These are phyloP conservation scores for Chondrosia reniformis DNA, from an alignment of 37 sponge, comb jelly and placozoan species.

Conservation along the genomic window DNA sequence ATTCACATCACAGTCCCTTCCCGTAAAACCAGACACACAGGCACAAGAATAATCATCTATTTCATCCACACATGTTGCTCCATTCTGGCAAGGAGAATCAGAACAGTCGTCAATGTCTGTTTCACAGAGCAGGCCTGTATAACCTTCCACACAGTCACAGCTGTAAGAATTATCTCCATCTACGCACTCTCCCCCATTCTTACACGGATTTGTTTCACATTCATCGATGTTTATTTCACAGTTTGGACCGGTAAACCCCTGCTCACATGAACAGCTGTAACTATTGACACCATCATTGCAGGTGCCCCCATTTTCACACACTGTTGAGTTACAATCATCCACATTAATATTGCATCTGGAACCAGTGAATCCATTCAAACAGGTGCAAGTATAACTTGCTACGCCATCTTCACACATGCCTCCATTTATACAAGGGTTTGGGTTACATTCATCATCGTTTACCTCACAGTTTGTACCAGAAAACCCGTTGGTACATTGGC, in stretches of 20 bases:
- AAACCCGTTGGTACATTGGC: conserved; percentile 19
- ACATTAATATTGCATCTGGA: background rate
- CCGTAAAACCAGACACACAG: conserved; percentile 22
- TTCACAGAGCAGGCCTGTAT: conserved; percentile 21
- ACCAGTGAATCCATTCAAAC: conserved; percentile 17
- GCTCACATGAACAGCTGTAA: conserved; percentile 3
- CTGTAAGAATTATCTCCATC: conserved; percentile 18
- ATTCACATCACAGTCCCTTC: background rate
- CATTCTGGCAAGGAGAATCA: conserved; percentile 25
- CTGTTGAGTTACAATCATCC: conserved; percentile 22
- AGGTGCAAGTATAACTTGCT: conserved; percentile 11
- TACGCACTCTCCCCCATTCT: conserved; percentile 27
- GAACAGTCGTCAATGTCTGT: conserved; percentile 27
- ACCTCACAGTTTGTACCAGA: conserved; percentile 27
- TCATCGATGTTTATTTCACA: conserved; percentile 27
- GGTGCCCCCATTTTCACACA: conserved; percentile 32
- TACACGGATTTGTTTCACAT: conserved; percentile 35
- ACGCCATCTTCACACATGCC: conserved; percentile 17
- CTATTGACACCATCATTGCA: conserved; percentile 25
- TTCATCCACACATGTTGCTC: conserved; percentile 8
- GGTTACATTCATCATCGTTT: conserved; percentile 24
- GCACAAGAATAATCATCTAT: background rate
- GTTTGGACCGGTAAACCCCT: background rate
- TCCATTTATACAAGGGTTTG: conserved; percentile 31
- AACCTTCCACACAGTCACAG: conserved; percentile 23